Base-by-base conservation (phyloP, 1,140 invertebrate genomes). In the Anastatus disparis region DNA sequence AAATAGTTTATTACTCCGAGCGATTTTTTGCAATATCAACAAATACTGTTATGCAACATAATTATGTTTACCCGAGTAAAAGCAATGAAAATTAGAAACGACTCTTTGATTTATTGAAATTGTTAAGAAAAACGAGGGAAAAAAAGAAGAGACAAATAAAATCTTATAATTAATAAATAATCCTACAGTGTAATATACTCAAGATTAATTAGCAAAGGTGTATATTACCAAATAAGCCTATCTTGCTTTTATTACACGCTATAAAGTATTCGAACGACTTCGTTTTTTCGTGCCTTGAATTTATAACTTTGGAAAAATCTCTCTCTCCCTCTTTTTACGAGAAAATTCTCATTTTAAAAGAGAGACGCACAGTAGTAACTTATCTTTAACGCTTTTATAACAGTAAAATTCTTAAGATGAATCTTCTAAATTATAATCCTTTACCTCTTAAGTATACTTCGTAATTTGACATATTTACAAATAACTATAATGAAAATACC, bases 231-330 rank as follows among this genome's bases (percentile, higher is more conserved):
- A 62, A 62, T 62, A 62, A 62, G 17, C 46, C 42, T 62, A 61
- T 6, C 26, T 27, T 3, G 20, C 26, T 48, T n/a, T 62, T 48
- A 62, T 50, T 40, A 40, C 50, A 22, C 7, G 52, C 24, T 52
- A 56, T 66, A 66, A 66, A 66, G 44, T 66, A 66, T 20, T 42
- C 52, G 10, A 50, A 27, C 63, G 52, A 55, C 64, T 56, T 66
- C 38, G 52, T 56, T 56, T 55, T n/a, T 55, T 44, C 64, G 64
- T 46, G 27, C 26, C n/a, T n/a, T 56, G 64, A 66, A 66, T 66
- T n/a, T 66, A 66, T 56, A 66, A 56, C 64, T 56, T 46, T 15
- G 40, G 20, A 44, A 56, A 56, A n/a, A n/a, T n/a, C n/a, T n/a
- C n/a, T n/a, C n/a, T n/a, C n/a, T n/a, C n/a, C n/a, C n/a, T n/a